Evolutionary conservation across 2,888 invertebrate genomes (phyloP).

Genomic region (Deilephila porcellus): DNA sequence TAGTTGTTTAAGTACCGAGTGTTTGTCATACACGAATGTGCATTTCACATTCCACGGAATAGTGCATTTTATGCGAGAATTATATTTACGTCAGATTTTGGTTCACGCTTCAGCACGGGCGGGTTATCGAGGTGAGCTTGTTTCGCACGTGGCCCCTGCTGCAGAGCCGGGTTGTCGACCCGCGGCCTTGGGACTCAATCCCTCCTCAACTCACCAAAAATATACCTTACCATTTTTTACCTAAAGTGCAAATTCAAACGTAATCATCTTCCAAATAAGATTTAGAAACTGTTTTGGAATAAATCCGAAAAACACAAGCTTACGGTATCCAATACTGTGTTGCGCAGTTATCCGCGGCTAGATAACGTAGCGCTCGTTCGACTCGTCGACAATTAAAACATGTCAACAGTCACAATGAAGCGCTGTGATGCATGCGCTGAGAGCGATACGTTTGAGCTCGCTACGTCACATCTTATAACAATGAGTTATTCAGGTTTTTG

Average conservation of each 20-base stretch:
- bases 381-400: constrained; percentile 1
- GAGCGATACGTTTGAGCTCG: constrained; percentile 19
- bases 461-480: constrained; percentile 46
- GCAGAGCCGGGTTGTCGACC: constrained; percentile 75
- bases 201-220: constrained; percentile 47
- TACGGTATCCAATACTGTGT: constrained; percentile 39
- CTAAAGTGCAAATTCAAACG: constrained; percentile 45
- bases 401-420: not conserved
- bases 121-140: constrained; percentile 71
- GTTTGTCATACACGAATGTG: not conserved
- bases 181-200: constrained; percentile 72
- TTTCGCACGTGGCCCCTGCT: constrained; percentile 74
- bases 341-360: constrained; percentile 30
- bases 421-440: constrained; percentile 21
- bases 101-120: constrained; percentile 18
- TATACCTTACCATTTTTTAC: constrained; percentile 44
- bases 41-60: not conserved
- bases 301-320: constrained; percentile 46
- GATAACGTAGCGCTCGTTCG: not conserved
- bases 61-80: constrained; percentile 24
- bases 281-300: constrained; percentile 46
- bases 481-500: constrained; percentile 48
- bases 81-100: constrained; percentile 14
- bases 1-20: not conserved
- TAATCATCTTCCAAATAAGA: constrained; percentile 34